Base-by-base conservation (phyloP, 2,797 vertebrate species). In the Orestias chungarensis region DNA sequence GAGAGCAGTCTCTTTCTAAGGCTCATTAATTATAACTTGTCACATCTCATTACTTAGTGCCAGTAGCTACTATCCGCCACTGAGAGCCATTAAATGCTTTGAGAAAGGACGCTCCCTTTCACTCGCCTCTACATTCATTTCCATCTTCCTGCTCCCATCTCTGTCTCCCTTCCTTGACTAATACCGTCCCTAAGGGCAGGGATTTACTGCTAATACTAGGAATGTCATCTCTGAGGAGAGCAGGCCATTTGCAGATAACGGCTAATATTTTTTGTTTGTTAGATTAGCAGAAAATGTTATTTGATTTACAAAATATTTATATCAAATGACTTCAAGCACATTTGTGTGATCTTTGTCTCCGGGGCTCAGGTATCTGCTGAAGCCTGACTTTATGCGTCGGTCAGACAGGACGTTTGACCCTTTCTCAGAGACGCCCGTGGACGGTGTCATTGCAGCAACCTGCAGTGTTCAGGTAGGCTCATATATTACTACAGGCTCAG, bases 351-450 rank as follows among this genome's bases (percentile, higher is more conserved):
- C 18, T 52, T n/a, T 0, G 35, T 67, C 6, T 61, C 17, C 2
- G 75, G 50, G 64, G 46, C 68, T 80, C 81, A 95, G 95, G 75
- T 95, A 92, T 93, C 86, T 96, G 54, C 88, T 96, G 64, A 99
- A 99, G 82, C 98, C 98, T 4, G 98, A 99, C 87, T 99, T 99
- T 88, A 99, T 99, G 98, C 93, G 98, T 3, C 94, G 98, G 18
- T 97, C 97, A 0, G 98, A 99, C 90, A 88, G 97, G 78, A 99
- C 96, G 1, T 99, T 99, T 75, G 98, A 99, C 83, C 98, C 97
- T 0, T 99, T 99, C 91, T 99, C 98, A 66, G 98, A 99, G 90
- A 99, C 97, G 0, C 98, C 98, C 8, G 98, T 99, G 70, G 97
- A 99, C 27, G 97, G 98, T 42, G 98, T 99, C 17, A 99, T 99